Evolutionary conservation across 37 sponge, comb jelly and placozoan species (phyloP).

Genomic region (Halichondria panicea): DNA sequence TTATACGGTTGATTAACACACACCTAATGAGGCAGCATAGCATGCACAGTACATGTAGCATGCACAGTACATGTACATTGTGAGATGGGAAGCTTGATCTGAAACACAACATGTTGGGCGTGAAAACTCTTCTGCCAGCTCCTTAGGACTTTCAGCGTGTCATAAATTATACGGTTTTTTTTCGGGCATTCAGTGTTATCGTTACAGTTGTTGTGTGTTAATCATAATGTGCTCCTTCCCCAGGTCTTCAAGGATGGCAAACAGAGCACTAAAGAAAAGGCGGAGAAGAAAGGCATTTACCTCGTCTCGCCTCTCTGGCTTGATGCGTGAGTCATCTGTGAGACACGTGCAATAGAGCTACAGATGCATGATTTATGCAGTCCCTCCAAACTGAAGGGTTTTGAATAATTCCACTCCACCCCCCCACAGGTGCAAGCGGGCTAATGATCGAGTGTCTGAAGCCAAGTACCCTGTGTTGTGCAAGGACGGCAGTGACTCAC

Average conservation of each 20-base stretch:
- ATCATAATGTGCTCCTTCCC: not conserved
- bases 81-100: no score
- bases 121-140: no score
- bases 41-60: no score
- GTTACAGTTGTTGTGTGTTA: no score
- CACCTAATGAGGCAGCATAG: no score
- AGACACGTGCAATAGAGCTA: not conserved
- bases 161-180: no score
- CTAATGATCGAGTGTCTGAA: constrained; percentile 60
- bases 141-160: no score
- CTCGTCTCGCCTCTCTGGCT: constrained; percentile 73
- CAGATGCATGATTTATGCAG: not conserved
- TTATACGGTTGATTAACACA: no score
- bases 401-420: not conserved
- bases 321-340: constrained; percentile 55
- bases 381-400: not conserved
- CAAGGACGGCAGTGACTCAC: constrained; percentile 8
- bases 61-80: no score
- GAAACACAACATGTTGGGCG: no score
- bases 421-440: constrained; percentile 37
- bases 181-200: no score
- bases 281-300: constrained; percentile 32
- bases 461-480: constrained; percentile 69
- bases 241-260: constrained; percentile 73
- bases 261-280: constrained; percentile 24